phyloP scores from a whole-genome alignment of 2,888 invertebrate genomes.

The Nomada hirtipes region DNA sequence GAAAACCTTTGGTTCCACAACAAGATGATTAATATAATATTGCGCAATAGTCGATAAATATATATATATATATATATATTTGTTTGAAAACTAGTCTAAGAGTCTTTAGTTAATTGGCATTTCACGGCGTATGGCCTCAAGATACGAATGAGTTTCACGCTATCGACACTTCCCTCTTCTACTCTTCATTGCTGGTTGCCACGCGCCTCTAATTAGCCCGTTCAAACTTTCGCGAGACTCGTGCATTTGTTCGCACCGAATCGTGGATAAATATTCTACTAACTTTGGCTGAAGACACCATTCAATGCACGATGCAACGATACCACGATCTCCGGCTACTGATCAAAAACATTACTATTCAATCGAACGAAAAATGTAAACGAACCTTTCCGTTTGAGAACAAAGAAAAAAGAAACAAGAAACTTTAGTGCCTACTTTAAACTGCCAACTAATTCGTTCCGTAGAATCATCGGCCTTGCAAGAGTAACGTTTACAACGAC shows the following conservation, averaged over 20 bases:
- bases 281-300: slow-evolving; percentile 53
- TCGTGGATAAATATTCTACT: slow-evolving; percentile 41
- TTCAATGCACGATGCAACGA: slow-evolving; percentile 29
- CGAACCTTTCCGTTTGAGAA: not conserved
- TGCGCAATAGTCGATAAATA: slow-evolving; percentile 70
- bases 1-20: slow-evolving; percentile 78
- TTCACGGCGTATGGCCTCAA: slow-evolving; percentile 78
- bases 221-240: not conserved
- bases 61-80: slow-evolving; percentile 49
- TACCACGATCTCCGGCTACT: slow-evolving; percentile 9
- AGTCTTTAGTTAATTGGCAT: slow-evolving; percentile 83
- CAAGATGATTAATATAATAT: slow-evolving; percentile 70
- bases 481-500: not conserved
- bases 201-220: slow-evolving; percentile 24
- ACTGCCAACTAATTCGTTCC: not conserved
- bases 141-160: slow-evolving; percentile 61
- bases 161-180: slow-evolving; percentile 21
- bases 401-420: not conserved
- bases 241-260: slow-evolving; percentile 26
- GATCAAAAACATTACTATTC: slow-evolving; percentile 1
- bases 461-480: not conserved
- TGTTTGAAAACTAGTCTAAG: slow-evolving; percentile 76
- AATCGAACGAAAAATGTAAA: not conserved
- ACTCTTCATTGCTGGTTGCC: slow-evolving; percentile 4
- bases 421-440: not conserved